Evolutionary conservation across 2,113 vertebrate species (phyloP).

Genomic region (Rattus rattus): DNA sequence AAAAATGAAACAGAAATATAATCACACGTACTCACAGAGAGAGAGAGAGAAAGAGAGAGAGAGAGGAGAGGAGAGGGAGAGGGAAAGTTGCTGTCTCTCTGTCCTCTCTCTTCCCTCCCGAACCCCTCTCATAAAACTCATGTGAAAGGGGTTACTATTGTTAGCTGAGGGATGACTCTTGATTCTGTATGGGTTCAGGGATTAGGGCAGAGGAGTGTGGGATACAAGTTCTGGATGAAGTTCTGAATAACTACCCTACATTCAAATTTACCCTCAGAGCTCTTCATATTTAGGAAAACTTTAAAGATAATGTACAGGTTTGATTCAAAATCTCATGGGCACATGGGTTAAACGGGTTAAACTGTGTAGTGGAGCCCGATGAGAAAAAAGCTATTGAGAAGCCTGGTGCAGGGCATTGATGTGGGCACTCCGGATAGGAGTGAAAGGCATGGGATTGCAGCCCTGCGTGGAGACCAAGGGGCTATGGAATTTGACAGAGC

Average conservation of each 20-base stretch:
- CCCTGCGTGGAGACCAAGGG: background rate
- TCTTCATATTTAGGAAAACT: background rate
- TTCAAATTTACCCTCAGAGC: background rate
- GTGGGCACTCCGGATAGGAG: background rate
- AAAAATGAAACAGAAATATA: slow-evolving; percentile 20
- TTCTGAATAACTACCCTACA: background rate
- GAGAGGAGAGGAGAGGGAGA: background rate
- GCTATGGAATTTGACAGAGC: background rate
- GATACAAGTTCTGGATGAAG: background rate
- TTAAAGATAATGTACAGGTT: background rate
- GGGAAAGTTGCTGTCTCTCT: background rate
- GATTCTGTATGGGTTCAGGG: background rate
- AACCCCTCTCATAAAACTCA: background rate
- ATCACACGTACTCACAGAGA: background rate
- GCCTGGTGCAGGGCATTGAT: background rate
- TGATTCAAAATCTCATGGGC: background rate
- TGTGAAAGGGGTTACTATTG: background rate
- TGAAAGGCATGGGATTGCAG: background rate
- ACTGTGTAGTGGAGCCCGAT: background rate
- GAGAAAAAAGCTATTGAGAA: background rate
- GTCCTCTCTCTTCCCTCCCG: background rate
- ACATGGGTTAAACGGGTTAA: background rate
- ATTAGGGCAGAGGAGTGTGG: background rate
- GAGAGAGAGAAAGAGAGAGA: too few species aligned
- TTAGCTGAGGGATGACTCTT: background rate